These are phyloP conservation scores for Thaumatotibia leucotreta DNA, from an alignment of 1,140 invertebrate genomes.

Conservation along the genomic window DNA sequence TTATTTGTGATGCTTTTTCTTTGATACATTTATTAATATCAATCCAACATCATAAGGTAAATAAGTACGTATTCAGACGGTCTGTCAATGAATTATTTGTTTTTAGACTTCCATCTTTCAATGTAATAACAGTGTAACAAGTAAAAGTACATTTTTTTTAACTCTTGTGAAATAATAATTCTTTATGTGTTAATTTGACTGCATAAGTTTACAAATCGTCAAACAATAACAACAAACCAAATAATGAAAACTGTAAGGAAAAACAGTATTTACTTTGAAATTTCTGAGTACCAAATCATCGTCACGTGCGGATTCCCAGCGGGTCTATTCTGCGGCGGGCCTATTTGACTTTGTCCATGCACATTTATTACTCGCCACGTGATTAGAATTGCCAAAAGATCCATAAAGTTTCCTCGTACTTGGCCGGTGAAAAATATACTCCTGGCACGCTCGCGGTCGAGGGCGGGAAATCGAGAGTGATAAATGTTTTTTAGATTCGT, in stretches of 20 bases:
- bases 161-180: too few species aligned
- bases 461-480: slow-evolving; percentile 60
- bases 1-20: too few species aligned
- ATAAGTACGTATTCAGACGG: too few species aligned
- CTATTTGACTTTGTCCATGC: slow-evolving; percentile 12
- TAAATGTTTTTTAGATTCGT: slow-evolving; percentile 65
- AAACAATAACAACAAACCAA: too few species aligned
- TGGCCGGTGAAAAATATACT: slow-evolving; percentile 34
- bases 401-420: slow-evolving; percentile 24
- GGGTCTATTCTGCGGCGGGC: not conserved
- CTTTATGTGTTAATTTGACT: too few species aligned
- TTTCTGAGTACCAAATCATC: not conserved
- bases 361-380: slow-evolving; percentile 10
- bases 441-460: slow-evolving; percentile 29
- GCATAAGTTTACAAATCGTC: too few species aligned
- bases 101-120: too few species aligned
- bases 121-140: too few species aligned
- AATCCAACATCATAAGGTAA: too few species aligned
- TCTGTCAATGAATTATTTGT: too few species aligned
- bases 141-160: too few species aligned
- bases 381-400: slow-evolving; percentile 12
- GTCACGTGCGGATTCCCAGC: slow-evolving; percentile 1
- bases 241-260: not conserved
- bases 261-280: not conserved
- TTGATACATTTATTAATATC: too few species aligned